These are phyloP conservation scores for Prionailurus viverrinus DNA, from an alignment of 2,113 vertebrate species.

Conservation along the genomic window DNA sequence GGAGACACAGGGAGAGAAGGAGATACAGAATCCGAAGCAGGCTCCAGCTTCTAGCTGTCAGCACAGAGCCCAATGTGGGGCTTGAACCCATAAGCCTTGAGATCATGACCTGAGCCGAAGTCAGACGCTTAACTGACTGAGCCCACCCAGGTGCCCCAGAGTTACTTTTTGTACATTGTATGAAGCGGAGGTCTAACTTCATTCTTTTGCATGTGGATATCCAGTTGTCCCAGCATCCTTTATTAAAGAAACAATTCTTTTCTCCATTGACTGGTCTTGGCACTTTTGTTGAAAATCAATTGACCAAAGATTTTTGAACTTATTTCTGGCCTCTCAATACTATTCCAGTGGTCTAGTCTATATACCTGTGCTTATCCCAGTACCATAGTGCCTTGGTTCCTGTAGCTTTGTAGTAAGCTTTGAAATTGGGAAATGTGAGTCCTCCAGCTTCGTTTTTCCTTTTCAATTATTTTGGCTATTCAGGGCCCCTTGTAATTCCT, in stretches of 20 bases:
- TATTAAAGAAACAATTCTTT: not conserved
- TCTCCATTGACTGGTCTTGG: not conserved
- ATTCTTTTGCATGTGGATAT: not conserved
- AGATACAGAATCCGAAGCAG: too few species aligned
- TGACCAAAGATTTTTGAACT: not conserved
- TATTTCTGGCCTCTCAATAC: not conserved
- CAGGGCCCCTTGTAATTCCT: not conserved
- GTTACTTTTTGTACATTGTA: not conserved
- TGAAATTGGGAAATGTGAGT: not conserved
- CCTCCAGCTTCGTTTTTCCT: not conserved
- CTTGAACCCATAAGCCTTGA: too few species aligned
- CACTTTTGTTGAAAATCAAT: not conserved
- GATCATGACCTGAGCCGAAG: too few species aligned
- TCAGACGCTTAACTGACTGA: too few species aligned
- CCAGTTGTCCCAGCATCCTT: too few species aligned
- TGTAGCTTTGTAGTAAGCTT: not conserved
- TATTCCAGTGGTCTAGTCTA: not conserved
- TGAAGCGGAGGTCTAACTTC: not conserved
- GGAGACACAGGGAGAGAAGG: too few species aligned
- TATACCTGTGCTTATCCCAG: not conserved
- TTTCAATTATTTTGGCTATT: not conserved
- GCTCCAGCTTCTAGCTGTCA: too few species aligned
- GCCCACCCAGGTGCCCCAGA: too few species aligned
- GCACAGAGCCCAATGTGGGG: too few species aligned
- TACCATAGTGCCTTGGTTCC: not conserved